Evolutionary conservation across 2,113 vertebrate genomes (phyloP).

Genomic region (Eubucco bourcierii): DNA sequence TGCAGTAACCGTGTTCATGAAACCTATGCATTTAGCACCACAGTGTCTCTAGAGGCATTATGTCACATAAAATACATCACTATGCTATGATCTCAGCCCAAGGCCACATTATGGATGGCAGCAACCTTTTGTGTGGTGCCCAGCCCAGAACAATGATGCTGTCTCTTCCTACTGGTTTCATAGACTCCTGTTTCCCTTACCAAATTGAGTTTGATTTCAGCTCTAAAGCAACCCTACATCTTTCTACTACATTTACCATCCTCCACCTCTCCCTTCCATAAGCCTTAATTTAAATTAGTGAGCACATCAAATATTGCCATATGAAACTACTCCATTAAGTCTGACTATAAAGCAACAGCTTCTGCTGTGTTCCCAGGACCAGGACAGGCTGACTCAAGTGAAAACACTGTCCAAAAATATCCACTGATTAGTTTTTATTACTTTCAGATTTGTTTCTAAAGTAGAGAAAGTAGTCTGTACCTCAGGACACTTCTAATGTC

Average conservation of each 20-base stretch:
- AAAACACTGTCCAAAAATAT: neutral
- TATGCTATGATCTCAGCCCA: neutral
- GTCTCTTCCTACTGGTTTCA: neutral
- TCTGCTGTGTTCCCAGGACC: neutral
- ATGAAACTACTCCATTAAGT: neutral
- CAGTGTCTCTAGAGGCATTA: neutral
- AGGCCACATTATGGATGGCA: neutral
- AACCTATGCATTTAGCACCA: neutral
- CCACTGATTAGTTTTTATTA: neutral
- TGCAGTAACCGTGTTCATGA: neutral
- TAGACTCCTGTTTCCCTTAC: neutral
- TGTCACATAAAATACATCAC: constrained; percentile 18
- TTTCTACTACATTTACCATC: neutral
- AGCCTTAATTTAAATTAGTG: neutral
- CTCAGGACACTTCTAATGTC: neutral
- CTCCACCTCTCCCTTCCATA: neutral
- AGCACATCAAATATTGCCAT: neutral
- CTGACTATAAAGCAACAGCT: neutral
- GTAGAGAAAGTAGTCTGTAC: neutral
- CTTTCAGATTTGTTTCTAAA: neutral
- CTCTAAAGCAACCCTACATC: neutral
- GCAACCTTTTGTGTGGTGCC: neutral
- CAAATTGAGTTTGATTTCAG: neutral
- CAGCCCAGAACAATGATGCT: neutral
- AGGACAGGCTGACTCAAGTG: neutral